Base-by-base conservation (phyloP, 2,113 vertebrate species). In the Ameiurus melas region DNA sequence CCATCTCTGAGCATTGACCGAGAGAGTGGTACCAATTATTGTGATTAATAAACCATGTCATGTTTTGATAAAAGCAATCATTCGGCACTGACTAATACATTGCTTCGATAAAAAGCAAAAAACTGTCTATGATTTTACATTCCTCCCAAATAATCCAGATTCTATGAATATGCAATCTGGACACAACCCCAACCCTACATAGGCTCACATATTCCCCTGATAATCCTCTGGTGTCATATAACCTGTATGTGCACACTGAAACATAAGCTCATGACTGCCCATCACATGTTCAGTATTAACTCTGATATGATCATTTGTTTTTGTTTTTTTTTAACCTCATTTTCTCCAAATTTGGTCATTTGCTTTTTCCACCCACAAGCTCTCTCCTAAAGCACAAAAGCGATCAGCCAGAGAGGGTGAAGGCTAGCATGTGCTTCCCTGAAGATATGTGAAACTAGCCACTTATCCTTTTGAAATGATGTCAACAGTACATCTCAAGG, bases 1-100 rank as follows among this genome's bases (percentile, higher is more conserved):
- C 97, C 97, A 93, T 98, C 97, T 93, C 98, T 99, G 88, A 70
- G 68, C 58, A 83, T 27, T 13, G 80, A 36, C 60, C 73, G 58
- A 80, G n/a, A 60, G 7, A 12, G n/a, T 80, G 14, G 17, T 60
- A 22, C 5, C 3, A 80, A 36, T 22, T 36, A 60, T 36, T 58
- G 36, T 22, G 19, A 36, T 36, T 58, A 60, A 58, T 58, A 60
- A 58, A 81, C 30, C 6, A 33, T 13, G 9, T 58, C n/a, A 36
- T 20, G 9, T 2, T 82, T 36, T 36, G 25, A 79, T 10, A 66
- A 20, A 75, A 51, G 14, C 25, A 13, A 53, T 60, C 30, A 60
- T 51, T 47, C 6, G n/a, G 14, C 22, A 73, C 10, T 73, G 3
- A 39, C 36, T 22, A 75, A 43, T 39, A 39, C 7, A 43, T 13